phyloP scores from a whole-genome alignment of 2,888 invertebrate genomes.

The Calliopum simillimum region DNA sequence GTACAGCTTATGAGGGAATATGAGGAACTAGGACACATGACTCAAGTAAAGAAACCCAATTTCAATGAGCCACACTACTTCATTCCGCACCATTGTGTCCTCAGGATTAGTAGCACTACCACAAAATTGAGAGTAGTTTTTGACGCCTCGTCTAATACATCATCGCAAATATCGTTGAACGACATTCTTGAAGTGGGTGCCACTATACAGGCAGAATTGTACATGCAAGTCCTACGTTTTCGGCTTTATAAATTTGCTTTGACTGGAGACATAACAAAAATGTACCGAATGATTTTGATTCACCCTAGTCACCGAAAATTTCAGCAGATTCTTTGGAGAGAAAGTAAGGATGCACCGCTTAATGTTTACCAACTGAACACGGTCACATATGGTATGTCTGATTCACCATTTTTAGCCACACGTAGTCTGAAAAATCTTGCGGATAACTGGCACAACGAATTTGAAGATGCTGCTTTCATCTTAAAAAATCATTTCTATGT shows the following conservation, averaged over 20 bases:
- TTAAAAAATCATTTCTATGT: conserved; percentile 28
- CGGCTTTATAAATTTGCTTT: background rate
- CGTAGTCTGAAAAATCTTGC: conserved; percentile 23
- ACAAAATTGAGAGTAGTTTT: background rate
- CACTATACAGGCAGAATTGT: background rate
- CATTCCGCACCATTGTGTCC: background rate
- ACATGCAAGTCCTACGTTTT: conserved; percentile 2
- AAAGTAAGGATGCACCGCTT: conserved; percentile 19
- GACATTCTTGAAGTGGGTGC: too few species aligned
- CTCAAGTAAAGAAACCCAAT: background rate
- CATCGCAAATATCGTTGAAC: background rate
- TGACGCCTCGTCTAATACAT: background rate
- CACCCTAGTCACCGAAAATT: conserved; percentile 8
- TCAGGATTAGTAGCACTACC: background rate
- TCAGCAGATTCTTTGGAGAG: conserved; percentile 27
- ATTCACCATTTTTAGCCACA: conserved; percentile 32
- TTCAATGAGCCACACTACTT: background rate
- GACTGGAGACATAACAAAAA: conserved; percentile 13
- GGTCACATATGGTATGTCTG: conserved; percentile 35
- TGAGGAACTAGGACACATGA: background rate
- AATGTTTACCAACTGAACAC: conserved; percentile 34
- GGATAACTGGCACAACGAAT: conserved; percentile 5
- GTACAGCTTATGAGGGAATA: conserved; percentile 28
- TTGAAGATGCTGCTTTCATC: background rate
- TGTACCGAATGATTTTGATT: conserved; percentile 30